phyloP scores from a whole-genome alignment of 2,113 vertebrate species.

The Poeciliopsis turrubarensis region DNA sequence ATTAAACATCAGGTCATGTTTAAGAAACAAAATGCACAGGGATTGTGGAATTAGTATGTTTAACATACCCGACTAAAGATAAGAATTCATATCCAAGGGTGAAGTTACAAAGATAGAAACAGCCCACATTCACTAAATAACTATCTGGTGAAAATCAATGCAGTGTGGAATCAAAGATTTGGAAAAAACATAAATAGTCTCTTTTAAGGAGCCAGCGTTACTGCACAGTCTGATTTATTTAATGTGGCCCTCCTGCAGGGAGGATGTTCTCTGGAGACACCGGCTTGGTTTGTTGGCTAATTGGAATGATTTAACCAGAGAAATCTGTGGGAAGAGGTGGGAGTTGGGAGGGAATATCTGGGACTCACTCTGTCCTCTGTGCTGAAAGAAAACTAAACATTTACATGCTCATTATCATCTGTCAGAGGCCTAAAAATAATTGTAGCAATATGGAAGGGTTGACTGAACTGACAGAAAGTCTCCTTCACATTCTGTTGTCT shows the following conservation, averaged over 20 bases:
- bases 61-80: constrained; percentile 40
- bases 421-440: constrained; percentile 52
- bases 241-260: constrained; percentile 65
- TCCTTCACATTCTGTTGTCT: constrained; percentile 1
- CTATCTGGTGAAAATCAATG: constrained; percentile 55
- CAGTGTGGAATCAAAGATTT: constrained; percentile 57
- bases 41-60: constrained; percentile 22
- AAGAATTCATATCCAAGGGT: constrained; percentile 40
- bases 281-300: constrained; percentile 72
- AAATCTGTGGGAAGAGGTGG: constrained; percentile 19
- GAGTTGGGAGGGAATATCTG: background rate
- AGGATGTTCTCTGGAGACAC: constrained; percentile 65
- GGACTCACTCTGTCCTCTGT: constrained; percentile 35
- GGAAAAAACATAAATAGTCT: constrained; percentile 40
- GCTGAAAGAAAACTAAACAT: constrained; percentile 67
- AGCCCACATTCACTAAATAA: constrained; percentile 47
- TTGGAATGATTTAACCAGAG: constrained; percentile 72
- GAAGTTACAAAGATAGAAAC: constrained; percentile 36
- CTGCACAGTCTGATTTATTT: constrained; percentile 68
- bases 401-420: constrained; percentile 69
- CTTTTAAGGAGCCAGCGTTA: constrained; percentile 50
- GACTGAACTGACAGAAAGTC: background rate
- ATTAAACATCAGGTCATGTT: constrained; percentile 36
- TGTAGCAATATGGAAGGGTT: constrained; percentile 34
- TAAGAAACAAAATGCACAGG: constrained; percentile 31